These are phyloP conservation scores for Osmerus mordax DNA, from an alignment of 2,113 vertebrate species.

Conservation along the genomic window DNA sequence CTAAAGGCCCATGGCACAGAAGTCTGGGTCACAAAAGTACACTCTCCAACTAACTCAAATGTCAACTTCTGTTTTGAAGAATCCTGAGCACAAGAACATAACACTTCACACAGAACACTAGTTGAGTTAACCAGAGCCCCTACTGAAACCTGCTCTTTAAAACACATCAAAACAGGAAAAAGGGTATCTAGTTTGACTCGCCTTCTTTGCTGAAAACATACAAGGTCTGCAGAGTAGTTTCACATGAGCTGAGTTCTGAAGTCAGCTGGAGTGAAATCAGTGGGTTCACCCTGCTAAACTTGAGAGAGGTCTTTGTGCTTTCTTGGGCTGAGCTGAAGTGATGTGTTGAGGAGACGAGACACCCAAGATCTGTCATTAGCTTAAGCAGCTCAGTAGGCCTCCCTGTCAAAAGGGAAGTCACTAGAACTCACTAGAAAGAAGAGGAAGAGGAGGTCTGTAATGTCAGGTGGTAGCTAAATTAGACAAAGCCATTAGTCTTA, in stretches of 20 bases:
- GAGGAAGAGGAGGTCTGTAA: no score
- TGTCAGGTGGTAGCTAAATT: no score
- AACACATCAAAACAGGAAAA: constrained; percentile 26
- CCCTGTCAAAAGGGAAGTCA: not conserved
- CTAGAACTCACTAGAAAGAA: no score
- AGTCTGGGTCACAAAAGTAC: constrained; percentile 5
- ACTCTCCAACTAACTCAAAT: constrained; percentile 49
- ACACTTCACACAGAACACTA: constrained; percentile 47
- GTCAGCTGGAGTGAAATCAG: no score
- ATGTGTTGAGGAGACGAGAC: constrained; percentile 57
- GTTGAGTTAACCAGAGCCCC: constrained; percentile 59
- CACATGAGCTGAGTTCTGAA: no score
- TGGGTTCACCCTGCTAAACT: no score
- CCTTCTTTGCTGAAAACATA: no score
- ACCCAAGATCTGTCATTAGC: constrained; percentile 62
- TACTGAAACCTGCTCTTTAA: constrained; percentile 61
- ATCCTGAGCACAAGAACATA: constrained; percentile 38
- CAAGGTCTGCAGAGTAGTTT: no score
- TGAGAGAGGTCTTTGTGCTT: constrained; percentile 49
- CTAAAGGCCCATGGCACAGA: not conserved
- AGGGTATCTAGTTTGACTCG: no score
- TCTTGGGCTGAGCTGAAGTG: constrained; percentile 49
- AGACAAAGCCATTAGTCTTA: no score
- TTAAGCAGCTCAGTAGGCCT: constrained; percentile 63
- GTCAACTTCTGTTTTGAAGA: constrained; percentile 50